phyloP scores from a whole-genome alignment of 2,888 invertebrate genomes.

The Netelia melanura region DNA sequence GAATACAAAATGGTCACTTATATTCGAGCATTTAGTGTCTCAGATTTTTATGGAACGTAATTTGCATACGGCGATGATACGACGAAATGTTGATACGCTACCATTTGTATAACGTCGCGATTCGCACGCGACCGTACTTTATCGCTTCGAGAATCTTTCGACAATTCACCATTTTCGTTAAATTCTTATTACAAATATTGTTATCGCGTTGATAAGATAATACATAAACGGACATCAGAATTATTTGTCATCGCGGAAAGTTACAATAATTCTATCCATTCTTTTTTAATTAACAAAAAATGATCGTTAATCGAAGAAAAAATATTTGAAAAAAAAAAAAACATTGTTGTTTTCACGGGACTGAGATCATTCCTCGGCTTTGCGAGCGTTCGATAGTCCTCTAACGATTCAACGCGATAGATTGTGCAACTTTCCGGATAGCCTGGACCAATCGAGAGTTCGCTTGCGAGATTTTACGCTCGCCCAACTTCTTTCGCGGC shows the following conservation, averaged over 20 bases:
- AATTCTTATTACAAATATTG: too few relatives aligned
- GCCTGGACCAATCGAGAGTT: conserved; percentile 21
- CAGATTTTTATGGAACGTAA: too few relatives aligned
- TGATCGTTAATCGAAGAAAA: not conserved
- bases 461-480: conserved; percentile 36
- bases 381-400: not conserved
- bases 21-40: too few relatives aligned
- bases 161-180: too few relatives aligned
- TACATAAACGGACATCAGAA: not conserved
- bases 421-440: conserved; percentile 24
- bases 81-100: too few relatives aligned
- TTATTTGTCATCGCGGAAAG: not conserved
- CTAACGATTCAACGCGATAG: conserved; percentile 11
- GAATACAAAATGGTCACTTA: too few relatives aligned
- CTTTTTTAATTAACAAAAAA: not conserved
- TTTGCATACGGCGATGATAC: too few relatives aligned
- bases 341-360: not conserved
- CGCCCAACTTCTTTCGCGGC: conserved; percentile 35
- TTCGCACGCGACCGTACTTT: too few relatives aligned
- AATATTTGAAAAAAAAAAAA: too few relatives aligned
- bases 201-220: too few relatives aligned
- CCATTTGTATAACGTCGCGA: too few relatives aligned
- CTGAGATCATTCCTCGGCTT: not conserved
- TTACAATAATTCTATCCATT: not conserved
- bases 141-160: too few relatives aligned